Percentiles rank a stretch among this genome's conserved stretches.
phyloP scores from a whole-genome alignment of 2,113 vertebrate species.

The Prinia subflava region DNA sequence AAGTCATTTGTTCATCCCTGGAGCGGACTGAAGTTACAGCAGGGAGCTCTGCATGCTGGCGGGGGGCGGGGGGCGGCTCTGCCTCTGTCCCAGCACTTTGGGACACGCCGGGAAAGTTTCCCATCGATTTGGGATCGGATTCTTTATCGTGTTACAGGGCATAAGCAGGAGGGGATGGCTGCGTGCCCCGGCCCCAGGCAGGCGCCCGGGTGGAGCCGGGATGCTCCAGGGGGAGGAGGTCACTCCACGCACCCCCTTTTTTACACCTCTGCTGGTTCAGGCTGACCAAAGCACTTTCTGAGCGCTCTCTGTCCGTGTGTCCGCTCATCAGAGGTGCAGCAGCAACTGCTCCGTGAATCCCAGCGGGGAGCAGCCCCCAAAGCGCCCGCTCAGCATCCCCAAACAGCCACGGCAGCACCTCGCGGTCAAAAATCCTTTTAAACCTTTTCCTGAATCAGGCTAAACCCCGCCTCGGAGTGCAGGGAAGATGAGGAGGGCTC shows the following conservation, averaged over 20 bases:
- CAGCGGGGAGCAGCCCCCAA: rapidly evolving
- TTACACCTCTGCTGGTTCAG: neutral
- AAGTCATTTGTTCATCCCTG: neutral
- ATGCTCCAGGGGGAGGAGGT: neutral
- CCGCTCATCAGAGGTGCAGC: rapidly evolving
- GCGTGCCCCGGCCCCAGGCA: neutral
- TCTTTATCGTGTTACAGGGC: neutral
- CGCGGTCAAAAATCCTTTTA: neutral
- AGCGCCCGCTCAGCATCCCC: neutral
- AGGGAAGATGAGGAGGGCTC: neutral
- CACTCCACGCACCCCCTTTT: rapidly evolving
- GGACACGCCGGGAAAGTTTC: neutral
- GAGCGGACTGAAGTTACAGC: neutral
- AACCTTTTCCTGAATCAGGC: neutral
- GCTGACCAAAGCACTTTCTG: neutral
- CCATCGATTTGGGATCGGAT: neutral
- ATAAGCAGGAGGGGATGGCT: neutral
- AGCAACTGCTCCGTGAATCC: rapidly evolving
- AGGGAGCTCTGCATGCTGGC: neutral
- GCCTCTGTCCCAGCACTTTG: neutral
- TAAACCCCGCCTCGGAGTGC: rapidly evolving
- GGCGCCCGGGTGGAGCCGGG: neutral
- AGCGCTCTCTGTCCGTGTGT: neutral
- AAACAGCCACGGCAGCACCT: neutral
- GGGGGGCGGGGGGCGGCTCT: neutral